Evolutionary conservation across 2,888 invertebrate species (phyloP).

Genomic region (Julus scandinavius): DNA sequence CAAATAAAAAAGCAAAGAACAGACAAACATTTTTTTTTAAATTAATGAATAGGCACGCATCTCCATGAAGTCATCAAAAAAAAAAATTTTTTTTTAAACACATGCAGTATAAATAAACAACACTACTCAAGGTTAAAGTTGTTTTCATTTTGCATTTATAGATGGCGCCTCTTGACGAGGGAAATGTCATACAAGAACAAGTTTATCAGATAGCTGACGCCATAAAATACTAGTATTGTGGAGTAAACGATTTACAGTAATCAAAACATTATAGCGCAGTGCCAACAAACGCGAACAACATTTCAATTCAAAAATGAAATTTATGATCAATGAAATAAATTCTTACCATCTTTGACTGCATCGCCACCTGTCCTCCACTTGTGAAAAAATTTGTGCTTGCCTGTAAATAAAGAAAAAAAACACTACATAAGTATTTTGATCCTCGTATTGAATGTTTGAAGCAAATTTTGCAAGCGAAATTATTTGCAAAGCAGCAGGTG

Average conservation of each 20-base stretch:
- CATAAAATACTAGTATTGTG: not conserved
- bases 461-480: too few species aligned
- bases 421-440: not conserved
- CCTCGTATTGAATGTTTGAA: not conserved
- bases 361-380: constrained; percentile 57
- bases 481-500: too few species aligned
- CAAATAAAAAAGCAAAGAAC: not conserved
- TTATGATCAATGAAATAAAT: not conserved
- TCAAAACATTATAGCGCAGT: not conserved
- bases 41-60: not conserved
- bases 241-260: not conserved
- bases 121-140: not conserved
- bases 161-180: not conserved
- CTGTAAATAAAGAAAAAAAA: constrained; percentile 61
- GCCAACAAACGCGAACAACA: too few species aligned
- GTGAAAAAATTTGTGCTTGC: constrained; percentile 59
- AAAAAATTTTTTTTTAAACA: not conserved
- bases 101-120: not conserved
- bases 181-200: not conserved
- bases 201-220: not conserved
- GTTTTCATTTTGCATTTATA: not conserved
- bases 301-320: not conserved
- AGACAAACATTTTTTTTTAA: not conserved
- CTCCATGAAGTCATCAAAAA: not conserved
- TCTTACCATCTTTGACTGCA: constrained; percentile 56